phyloP scores from a whole-genome alignment of 2,888 invertebrate genomes.

The Cantharis lateralis region DNA sequence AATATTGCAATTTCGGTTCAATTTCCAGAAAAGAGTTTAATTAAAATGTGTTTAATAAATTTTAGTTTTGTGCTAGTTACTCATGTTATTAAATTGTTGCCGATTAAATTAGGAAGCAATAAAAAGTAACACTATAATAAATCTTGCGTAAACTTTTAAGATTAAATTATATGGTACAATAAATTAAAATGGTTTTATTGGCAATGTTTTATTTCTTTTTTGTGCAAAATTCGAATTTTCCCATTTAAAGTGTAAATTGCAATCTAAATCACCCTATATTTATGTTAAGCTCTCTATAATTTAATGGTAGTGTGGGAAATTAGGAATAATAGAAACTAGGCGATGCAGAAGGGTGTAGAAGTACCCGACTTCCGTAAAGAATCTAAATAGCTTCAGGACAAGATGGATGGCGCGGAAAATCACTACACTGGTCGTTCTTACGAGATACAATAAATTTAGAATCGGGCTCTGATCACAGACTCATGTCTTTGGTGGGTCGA shows the following conservation, averaged over 20 bases:
- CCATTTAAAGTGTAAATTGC: slow-evolving; percentile 26
- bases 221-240: slow-evolving; percentile 12
- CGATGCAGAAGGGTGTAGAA: slow-evolving; percentile 24
- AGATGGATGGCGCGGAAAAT: slow-evolving; percentile 51
- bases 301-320: slow-evolving; percentile 39
- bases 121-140: neutral
- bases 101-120: neutral
- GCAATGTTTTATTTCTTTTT: slow-evolving; percentile 8
- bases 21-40: neutral
- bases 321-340: slow-evolving; percentile 44
- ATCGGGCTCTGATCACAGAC: slow-evolving; percentile 39
- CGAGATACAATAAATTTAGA: slow-evolving; percentile 48
- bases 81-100: neutral
- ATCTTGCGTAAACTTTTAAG: neutral
- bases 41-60: neutral
- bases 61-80: neutral
- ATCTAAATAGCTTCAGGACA: slow-evolving; percentile 43
- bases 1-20: too few relatives aligned
- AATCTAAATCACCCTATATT: slow-evolving; percentile 36
- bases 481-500: slow-evolving; percentile 25
- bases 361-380: slow-evolving; percentile 35
- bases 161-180: neutral
- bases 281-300: slow-evolving; percentile 40
- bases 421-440: slow-evolving; percentile 49
- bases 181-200: slow-evolving; percentile 24